Conservation (phyloP, 2,888 invertebrate species). For the Trissonchulus latispiculum region DNA sequence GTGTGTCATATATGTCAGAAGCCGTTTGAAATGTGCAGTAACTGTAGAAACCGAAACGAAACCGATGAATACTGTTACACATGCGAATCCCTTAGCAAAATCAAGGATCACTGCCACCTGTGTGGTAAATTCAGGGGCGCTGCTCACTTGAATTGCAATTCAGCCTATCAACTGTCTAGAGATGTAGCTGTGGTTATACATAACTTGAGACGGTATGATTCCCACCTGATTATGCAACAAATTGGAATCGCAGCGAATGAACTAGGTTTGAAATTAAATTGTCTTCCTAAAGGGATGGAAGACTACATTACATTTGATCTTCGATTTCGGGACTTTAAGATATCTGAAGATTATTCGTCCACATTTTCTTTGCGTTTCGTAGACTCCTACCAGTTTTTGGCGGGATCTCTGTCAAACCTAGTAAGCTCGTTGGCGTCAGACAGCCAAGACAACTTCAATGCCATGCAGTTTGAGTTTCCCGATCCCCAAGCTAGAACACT, state of each 20-base stretch:
- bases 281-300: constrained; percentile 1
- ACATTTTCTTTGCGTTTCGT: background rate
- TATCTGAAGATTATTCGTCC: background rate
- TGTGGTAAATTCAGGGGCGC: constrained; percentile 4
- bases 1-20: no score
- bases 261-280: background rate
- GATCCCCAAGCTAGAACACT: background rate
- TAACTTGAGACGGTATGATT: constrained; percentile 2
- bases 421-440: background rate
- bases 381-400: constrained; percentile 6
- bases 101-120: background rate
- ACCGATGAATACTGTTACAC: no score
- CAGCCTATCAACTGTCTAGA: background rate
- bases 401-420: background rate
- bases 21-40: no score
- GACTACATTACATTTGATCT: background rate
- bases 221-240: constrained; percentile 8
- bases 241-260: background rate
- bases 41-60: no score
- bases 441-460: background rate
- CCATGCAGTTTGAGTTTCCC: background rate
- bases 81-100: no score
- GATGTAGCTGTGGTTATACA: background rate
- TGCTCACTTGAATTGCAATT: background rate
- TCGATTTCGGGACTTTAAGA: background rate